A percentile compares a stretch with the other conserved stretches of the same genome.
Evolutionary conservation across 2,888 invertebrate species (phyloP).

Genomic region (Drosophila emarginata): DNA sequence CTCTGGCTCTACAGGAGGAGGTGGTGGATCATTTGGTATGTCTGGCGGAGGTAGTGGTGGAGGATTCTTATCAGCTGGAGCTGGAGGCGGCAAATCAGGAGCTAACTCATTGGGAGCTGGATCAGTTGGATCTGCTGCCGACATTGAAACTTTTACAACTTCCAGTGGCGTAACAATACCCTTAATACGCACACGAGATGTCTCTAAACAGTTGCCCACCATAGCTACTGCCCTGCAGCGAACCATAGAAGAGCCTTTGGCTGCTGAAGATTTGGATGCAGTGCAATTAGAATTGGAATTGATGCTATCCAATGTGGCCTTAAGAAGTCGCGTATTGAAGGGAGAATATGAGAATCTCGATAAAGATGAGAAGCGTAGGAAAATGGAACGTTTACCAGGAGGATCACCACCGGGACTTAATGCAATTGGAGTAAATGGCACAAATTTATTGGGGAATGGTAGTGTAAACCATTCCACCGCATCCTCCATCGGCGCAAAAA

Average conservation of each 20-base stretch:
- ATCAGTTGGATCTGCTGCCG: slow-evolving; percentile 45
- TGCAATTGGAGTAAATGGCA: slow-evolving; percentile 24
- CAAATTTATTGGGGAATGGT: slow-evolving; percentile 2
- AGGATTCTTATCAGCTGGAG: slow-evolving; percentile 43
- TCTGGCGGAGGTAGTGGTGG: slow-evolving; percentile 22
- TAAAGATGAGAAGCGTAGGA: slow-evolving; percentile 84
- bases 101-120: slow-evolving; percentile 14
- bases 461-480: slow-evolving; percentile 23
- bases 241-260: slow-evolving; percentile 89
- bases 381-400: slow-evolving; percentile 71
- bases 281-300: slow-evolving; percentile 94
- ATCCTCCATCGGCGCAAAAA: slow-evolving; percentile 63
- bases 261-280: slow-evolving; percentile 93
- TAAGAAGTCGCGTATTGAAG: slow-evolving; percentile 90
- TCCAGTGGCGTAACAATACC: slow-evolving; percentile 83
- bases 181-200: slow-evolving; percentile 88
- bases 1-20: slow-evolving; percentile 34
- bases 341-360: slow-evolving; percentile 89
- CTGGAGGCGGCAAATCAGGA: slow-evolving; percentile 37
- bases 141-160: slow-evolving; percentile 45
- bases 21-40: slow-evolving; percentile 27
- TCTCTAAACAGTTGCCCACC: slow-evolving; percentile 86
- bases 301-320: slow-evolving; percentile 91
- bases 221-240: slow-evolving; percentile 87
- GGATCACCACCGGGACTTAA: slow-evolving; percentile 61